Evolutionary conservation across 2,113 vertebrate species (phyloP), one percentile per base, ranked within the genome.

Genomic region (Penelope pileata): DNA sequence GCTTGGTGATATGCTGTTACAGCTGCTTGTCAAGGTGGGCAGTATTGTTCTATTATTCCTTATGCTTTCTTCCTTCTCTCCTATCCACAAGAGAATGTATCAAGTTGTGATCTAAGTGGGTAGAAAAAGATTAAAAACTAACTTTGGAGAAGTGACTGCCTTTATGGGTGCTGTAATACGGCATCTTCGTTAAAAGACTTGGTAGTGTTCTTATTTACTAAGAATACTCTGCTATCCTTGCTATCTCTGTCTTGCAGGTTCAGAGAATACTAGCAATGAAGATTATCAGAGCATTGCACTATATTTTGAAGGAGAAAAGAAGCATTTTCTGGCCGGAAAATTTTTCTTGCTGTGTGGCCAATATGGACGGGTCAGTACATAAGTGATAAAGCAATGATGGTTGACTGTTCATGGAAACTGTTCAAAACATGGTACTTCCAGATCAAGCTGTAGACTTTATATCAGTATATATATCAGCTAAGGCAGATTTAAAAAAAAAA

Each of bases 231-330:
- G 32, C 42, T 86, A 2, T 70, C 26, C 27, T 85, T 88, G 32
- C 2, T 58, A 19, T 83, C 48, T 77, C 10, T 96, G 36, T 96
- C 3, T 94, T 96, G 40, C 95, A 99, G 99, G 98, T 85, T 98
- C 98, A 60, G 98, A 98, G 94, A 96, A 96, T 36, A 98, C 99
- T 3, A 98, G 97, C 27, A 98, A 98, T 86, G 99, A 99, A 94
- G 99, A 99, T 91, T 99, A 99, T 94, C 99, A 99, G 97, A 99
- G 99, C 96, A 99, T 99, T 1, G 99, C 99, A 22, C 98, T 99
- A 0, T 99, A 99, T 97, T 99, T 99, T 95, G 99, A 99, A 96
- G 99, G 98, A 88, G 99, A 99, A 90, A 99, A 99, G 97, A 99
- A 98, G 81, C 98, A 99, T 97, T 98, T 99, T 94, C 98, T 99